These are phyloP conservation scores for Catocala fraxini DNA, from an alignment of 2,888 invertebrate genomes.

Conservation along the genomic window DNA sequence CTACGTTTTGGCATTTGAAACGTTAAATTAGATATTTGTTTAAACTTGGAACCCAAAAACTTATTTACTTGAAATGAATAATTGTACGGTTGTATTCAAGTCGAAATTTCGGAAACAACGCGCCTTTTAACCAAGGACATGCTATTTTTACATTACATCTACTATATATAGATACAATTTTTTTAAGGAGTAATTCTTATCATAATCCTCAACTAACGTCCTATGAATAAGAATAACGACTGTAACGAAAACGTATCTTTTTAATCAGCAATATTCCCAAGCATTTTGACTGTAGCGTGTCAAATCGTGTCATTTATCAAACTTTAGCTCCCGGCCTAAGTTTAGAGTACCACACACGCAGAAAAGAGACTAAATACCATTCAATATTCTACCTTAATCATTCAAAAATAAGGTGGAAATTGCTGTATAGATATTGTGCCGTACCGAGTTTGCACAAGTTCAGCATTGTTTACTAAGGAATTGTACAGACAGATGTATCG, in stretches of 20 bases:
- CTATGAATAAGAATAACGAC: constrained; percentile 20
- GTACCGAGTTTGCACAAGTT: constrained; percentile 47
- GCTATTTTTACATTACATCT: too few species aligned
- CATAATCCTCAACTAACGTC: background rate
- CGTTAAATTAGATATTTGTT: too few species aligned
- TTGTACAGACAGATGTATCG: constrained; percentile 70
- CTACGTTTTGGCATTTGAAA: too few species aligned
- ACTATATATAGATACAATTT: too few species aligned
- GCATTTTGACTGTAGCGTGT: constrained; percentile 56
- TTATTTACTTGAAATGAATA: too few species aligned
- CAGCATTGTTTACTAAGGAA: constrained; percentile 60
- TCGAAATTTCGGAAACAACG: too few species aligned
- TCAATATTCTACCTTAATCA: constrained; percentile 12
- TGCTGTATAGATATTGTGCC: background rate
- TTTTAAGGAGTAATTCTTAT: too few species aligned
- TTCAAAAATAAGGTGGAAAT: accelerated
- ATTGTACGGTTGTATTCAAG: too few species aligned
- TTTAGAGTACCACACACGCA: constrained; percentile 57
- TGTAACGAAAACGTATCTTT: constrained; percentile 54
- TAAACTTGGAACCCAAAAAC: too few species aligned
- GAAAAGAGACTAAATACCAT: background rate
- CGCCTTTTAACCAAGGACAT: too few species aligned
- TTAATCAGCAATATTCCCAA: constrained; percentile 68
- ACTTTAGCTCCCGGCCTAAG: constrained; percentile 57
- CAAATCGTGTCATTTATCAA: constrained; percentile 70